Base-by-base conservation (phyloP, 2,113 vertebrate species). In the Bubo bubo region DNA sequence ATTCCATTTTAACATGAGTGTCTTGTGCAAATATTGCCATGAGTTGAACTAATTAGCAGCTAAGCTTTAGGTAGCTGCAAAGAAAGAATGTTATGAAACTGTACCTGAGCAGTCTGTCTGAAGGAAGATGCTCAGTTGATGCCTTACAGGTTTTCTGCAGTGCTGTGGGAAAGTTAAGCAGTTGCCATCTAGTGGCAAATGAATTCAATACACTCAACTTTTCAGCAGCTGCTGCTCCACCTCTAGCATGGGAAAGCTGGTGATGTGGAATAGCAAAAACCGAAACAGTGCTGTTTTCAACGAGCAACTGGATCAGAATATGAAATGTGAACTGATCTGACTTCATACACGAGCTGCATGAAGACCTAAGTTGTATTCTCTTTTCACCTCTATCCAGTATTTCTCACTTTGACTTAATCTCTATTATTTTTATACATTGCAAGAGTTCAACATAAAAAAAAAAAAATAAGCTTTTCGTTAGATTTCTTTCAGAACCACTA, bases 181-280 rank as follows among this genome's bases (percentile, higher is more conserved):
- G 83, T 94, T 98, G 98, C 98, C 98, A 98, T 98, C 98, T 98
- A 97, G 97, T 97, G 98, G 98, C 26, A 66, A 9, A 94, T 67
- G 63, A 72, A 18, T 58, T 93, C 17, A 60, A 49, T 41, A 20
- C 18, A 3, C 35, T 79, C 39, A 74, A 16, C 55, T 87, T 88
- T 13, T 34, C 85, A 66, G 34, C 22, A 82, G 73, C 37, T 75
- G 63, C 68, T 81, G 13, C 32, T 93, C 2, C 16, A 10, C 52
- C 53, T 30, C 18, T 8, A 16, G 12, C n/a, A 32, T 1, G 4
- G n/a, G 50, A 67, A 91, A 88, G 26, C 35, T 56, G 53, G 17
- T 53, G 58, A n/a, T 34, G n/a, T 30, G 45, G 45, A 45, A 60
- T 5, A 74, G 53, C 35, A 90, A 53, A 84, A 52, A 3, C 2